Percentiles rank a stretch among this genome's conserved stretches.
Evolutionary conservation across 92 coral and sea anemone genomes (phyloP).

Genomic region (Phenganax marumi): DNA sequence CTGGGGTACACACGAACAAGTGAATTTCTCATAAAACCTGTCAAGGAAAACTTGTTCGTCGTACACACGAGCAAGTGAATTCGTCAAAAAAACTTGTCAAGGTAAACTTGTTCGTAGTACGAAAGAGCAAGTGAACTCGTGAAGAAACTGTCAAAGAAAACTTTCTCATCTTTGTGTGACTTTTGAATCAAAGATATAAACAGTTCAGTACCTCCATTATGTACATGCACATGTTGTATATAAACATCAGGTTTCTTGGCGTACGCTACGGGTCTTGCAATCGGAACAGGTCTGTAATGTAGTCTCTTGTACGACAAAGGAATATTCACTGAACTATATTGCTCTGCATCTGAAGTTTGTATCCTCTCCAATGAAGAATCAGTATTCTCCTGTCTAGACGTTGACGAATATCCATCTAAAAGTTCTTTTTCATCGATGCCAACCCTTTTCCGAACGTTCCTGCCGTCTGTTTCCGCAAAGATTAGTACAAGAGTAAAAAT

Average conservation of each 20-base stretch:
- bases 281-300: background rate
- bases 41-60: too few relatives aligned
- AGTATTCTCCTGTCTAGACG: background rate
- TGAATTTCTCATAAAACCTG: too few relatives aligned
- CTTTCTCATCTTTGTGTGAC: too few relatives aligned
- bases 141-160: background rate
- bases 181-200: background rate
- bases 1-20: too few relatives aligned
- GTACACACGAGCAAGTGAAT: too few relatives aligned
- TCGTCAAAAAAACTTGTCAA: too few relatives aligned
- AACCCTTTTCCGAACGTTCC: background rate
- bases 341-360: background rate
- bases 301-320: constrained; percentile 14
- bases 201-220: constrained; percentile 24
- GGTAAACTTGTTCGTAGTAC: too few relatives aligned
- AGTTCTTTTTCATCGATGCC: background rate
- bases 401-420: background rate
- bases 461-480: background rate
- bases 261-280: constrained; percentile 16
- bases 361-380: background rate
- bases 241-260: constrained; percentile 43
- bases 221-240: constrained; percentile 32
- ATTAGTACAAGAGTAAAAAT: background rate
- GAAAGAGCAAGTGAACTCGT: background rate
- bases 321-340: constrained; percentile 10